Base-by-base conservation (phyloP, 2,888 invertebrate species). In the Andricus curvator region DNA sequence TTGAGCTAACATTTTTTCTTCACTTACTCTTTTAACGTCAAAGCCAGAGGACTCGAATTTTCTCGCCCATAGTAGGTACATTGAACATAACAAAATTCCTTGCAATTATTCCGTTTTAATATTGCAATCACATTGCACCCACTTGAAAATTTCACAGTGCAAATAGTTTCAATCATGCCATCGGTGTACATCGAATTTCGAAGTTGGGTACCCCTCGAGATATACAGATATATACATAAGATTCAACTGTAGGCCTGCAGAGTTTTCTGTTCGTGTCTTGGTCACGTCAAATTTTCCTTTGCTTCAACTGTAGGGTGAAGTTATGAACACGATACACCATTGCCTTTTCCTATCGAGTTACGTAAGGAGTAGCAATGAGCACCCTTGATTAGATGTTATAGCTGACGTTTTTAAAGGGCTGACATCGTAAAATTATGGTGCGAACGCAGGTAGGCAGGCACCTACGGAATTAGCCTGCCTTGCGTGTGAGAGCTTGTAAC, bases 401-500 rank as follows among this genome's bases (percentile, higher is more conserved):
- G 83, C 68, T 81, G 78, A 83, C 82, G 82, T 83, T 82, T 64
- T 81, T 82, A 79, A 82, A 80, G 78, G 79, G 79, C 81, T 80
- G 78, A 82, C 80, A 67, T 82, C 83, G 81, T 81, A 80, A 78
- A 83, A 81, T 78, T 80, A 81, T 81, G 82, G 81, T 83, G 76
- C 60, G 56, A 70, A 65, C 70, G 64, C 56, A 81, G 76, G 80
- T 83, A 70, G 78, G 74, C 64, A 65, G 70, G 44, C 44, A 44
- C 68, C 67, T 51, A 79, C 56, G 60, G 81, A 79, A 80, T 81
- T 79, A 80, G 79, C 78, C 80, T 82, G 81, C 81, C 82, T 83
- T 80, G 83, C 81, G 85, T 85, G 83, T 78, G 81, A 84, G 79
- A 78, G 80, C 74, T 41, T 67, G 78, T 82, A 82, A 80, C 82